phyloP scores from a whole-genome alignment of 2,888 invertebrate genomes.

The Coenonympha arcania region DNA sequence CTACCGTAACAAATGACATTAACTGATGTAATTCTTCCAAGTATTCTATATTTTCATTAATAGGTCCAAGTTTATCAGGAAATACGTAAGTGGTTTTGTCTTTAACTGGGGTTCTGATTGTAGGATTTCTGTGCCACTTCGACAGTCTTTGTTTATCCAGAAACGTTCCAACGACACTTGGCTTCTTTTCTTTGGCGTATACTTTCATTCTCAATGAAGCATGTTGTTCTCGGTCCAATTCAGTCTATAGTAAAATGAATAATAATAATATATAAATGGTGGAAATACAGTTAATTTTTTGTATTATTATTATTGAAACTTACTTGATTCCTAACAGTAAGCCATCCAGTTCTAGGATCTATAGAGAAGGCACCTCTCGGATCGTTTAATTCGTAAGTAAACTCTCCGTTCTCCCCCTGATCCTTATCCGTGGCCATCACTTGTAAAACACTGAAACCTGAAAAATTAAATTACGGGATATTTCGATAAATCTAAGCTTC shows the following conservation, averaged over 20 bases:
- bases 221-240: conserved; percentile 85
- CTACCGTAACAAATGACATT: conserved; percentile 79
- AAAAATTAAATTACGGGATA: conserved; percentile 17
- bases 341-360: conserved; percentile 86
- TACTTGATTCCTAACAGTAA: conserved; percentile 83
- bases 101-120: conserved; percentile 40
- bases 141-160: conserved; percentile 56
- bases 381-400: conserved; percentile 83
- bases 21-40: conserved; percentile 55
- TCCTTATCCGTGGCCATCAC: conserved; percentile 87
- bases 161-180: conserved; percentile 76
- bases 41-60: conserved; percentile 60
- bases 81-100: conserved; percentile 67
- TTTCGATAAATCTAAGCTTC: no score
- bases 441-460: conserved; percentile 70
- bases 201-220: conserved; percentile 83
- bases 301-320: background rate
- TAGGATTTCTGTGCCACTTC: conserved; percentile 55
- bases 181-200: conserved; percentile 83
- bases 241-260: conserved; percentile 65
- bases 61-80: conserved; percentile 60
- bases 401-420: conserved; percentile 89
- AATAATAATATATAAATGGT: background rate
- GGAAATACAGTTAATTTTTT: background rate
- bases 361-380: conserved; percentile 85